Conservation (phyloP, 1,140 invertebrate genomes). For the Diploscapter pachys region DNA sequence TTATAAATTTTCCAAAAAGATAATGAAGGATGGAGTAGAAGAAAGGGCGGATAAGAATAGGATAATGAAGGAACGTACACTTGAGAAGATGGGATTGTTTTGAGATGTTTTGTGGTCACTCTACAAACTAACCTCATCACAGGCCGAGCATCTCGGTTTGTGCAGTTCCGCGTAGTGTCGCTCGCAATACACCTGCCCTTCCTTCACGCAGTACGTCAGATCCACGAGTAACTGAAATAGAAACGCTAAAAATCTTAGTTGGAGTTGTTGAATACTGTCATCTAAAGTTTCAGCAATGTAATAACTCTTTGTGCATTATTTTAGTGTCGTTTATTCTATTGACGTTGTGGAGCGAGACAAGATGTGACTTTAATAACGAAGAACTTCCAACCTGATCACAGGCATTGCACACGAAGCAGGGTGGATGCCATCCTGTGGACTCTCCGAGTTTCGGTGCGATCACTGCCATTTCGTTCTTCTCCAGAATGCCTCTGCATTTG, state of each 20-base stretch:
- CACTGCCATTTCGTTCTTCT: slow-evolving; percentile 69
- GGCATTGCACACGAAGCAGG: slow-evolving; percentile 78
- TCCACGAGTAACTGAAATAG: slow-evolving; percentile 76
- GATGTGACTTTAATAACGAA: not conserved
- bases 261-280: slow-evolving; percentile 3
- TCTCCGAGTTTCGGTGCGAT: slow-evolving; percentile 71
- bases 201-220: slow-evolving; percentile 82
- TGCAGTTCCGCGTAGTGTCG: slow-evolving; percentile 87
- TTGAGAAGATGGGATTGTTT: too few species aligned
- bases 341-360: not conserved
- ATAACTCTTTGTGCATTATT: too few species aligned
- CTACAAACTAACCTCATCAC: slow-evolving; percentile 79
- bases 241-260: not conserved
- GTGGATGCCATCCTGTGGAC: slow-evolving; percentile 75
- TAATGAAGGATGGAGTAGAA: too few species aligned
- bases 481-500: slow-evolving; percentile 68
- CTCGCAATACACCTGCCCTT: slow-evolving; percentile 81
- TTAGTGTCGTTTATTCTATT: too few species aligned
- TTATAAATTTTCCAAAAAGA: too few species aligned
- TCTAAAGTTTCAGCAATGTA: not conserved
- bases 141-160: slow-evolving; percentile 84
- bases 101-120: not conserved
- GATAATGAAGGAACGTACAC: too few species aligned
- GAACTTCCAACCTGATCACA: slow-evolving; percentile 65
- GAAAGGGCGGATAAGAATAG: too few species aligned